Evolutionary conservation across 2,888 invertebrate species (phyloP), one percentile per base, ranked within the genome.

Genomic region (Amorpha juglandis): DNA sequence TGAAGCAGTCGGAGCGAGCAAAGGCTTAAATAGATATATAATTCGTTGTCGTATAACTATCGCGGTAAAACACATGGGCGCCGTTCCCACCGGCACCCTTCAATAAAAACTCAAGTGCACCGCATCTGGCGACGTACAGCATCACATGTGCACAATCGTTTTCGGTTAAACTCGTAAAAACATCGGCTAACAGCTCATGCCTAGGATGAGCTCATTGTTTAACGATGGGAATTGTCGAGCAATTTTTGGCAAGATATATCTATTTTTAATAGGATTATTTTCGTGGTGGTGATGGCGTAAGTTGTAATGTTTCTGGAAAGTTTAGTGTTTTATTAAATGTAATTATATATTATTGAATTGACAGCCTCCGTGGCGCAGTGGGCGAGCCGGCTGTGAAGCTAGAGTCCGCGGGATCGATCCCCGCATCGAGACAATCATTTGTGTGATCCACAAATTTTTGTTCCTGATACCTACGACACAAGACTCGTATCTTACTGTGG

Each of bases 61-160:
- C 27, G 53, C 63, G 62, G 63, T 62, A 42, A 33, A 66, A 53
- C 63, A 66, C 66, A 66, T 66, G 83, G 86, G 90, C 90, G 89
- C 90, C 89, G 58, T 58, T 58, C 83, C 83, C 79, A 86, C 80
- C 78, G 76, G 68, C 79, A 78, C 84, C 84, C 81, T 78, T 79
- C 81, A 76, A 68, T 75, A 75, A 79, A 75, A 80, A 73, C 69
- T 85, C 91, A 89, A 90, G 89, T 90, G 90, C 80, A 76, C 73
- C 78, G 79, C 91, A 91, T 91, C 89, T 91, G 91, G 88, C 82
- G 74, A 71, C 38, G 74, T 72, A 69, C 70, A 66, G 67, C 70
- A 70, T 76, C 79, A 78, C 86, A 87, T 87, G 86, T 86, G 84
- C 74, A 77, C 71, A 38, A 48, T 8, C 27, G 27, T 63, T 63